These are phyloP conservation scores for Heliconius hewitsoni DNA, from an alignment of 1,140 invertebrate species.

Conservation along the genomic window DNA sequence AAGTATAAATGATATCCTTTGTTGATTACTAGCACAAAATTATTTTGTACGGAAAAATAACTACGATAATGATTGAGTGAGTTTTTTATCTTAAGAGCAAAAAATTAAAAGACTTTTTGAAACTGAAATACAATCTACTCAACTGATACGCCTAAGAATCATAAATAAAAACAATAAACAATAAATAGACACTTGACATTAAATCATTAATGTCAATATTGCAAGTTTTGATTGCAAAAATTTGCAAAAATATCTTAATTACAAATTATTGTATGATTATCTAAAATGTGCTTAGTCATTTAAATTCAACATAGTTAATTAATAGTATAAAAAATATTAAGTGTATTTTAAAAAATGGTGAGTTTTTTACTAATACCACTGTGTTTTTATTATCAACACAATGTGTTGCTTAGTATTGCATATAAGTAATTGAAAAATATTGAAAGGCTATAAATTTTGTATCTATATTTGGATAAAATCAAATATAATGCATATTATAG, in stretches of 20 bases:
- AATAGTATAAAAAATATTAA: neutral
- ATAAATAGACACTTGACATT: constrained; percentile 10
- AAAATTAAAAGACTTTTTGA: neutral
- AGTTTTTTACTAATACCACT: neutral
- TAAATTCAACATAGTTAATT: neutral
- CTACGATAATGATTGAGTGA: too few relatives aligned
- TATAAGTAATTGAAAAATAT: neutral
- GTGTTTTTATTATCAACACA: neutral
- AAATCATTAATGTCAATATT: neutral
- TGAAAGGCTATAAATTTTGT: neutral
- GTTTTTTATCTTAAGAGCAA: neutral
- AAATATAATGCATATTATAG: constrained; percentile 37
- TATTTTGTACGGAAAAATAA: too few relatives aligned
- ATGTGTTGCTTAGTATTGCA: neutral
- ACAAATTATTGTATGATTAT: neutral
- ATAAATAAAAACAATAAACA: constrained; percentile 5
- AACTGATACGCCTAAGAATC: neutral
- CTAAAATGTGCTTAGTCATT: neutral
- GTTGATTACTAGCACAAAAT: too few relatives aligned
- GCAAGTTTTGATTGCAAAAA: neutral
- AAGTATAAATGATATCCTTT: too few relatives aligned
- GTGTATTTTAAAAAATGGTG: neutral
- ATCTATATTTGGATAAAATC: neutral
- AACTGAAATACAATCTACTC: neutral
- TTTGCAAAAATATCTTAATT: neutral